phyloP scores from a whole-genome alignment of 2,797 vertebrate species.

The Pseudocheirus occidentalis region DNA sequence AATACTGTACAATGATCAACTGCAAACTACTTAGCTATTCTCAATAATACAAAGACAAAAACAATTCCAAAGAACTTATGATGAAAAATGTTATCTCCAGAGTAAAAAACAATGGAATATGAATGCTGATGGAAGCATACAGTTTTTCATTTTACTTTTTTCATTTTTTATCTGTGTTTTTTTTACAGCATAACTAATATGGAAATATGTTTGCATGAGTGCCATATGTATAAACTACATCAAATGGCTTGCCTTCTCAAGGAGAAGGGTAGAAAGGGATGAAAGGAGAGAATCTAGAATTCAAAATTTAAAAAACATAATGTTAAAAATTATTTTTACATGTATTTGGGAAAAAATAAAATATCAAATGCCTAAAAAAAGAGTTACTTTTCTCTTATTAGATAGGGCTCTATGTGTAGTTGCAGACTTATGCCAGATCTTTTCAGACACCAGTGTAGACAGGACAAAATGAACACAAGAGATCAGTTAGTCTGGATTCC shows the following conservation, averaged over 20 bases:
- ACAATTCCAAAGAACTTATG: not conserved
- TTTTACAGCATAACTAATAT: not conserved
- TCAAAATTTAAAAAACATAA: not conserved
- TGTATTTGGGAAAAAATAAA: not conserved
- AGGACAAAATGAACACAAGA: not conserved
- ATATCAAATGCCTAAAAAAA: not conserved
- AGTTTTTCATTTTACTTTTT: not conserved
- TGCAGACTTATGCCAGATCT: not conserved
- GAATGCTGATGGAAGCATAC: not conserved
- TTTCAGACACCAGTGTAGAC: not conserved
- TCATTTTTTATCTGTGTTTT: not conserved
- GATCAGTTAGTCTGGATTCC: not conserved
- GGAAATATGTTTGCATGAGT: not conserved
- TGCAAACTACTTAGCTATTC: not conserved
- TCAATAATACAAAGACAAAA: not conserved
- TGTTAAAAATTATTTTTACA: not conserved
- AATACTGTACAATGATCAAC: not conserved
- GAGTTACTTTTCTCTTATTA: not conserved
- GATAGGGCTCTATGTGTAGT: rapidly evolving
- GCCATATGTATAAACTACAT: not conserved
- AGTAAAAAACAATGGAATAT: not conserved
- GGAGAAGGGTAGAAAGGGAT: not conserved
- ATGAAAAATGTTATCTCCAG: not conserved
- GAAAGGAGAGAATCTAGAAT: not conserved
- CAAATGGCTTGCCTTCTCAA: not conserved